Percentiles rank a stretch among this genome's conserved stretches.
These are phyloP conservation scores for Parotocinclus haroldoi DNA, from an alignment of 2,797 vertebrate genomes.

Conservation along the genomic window DNA sequence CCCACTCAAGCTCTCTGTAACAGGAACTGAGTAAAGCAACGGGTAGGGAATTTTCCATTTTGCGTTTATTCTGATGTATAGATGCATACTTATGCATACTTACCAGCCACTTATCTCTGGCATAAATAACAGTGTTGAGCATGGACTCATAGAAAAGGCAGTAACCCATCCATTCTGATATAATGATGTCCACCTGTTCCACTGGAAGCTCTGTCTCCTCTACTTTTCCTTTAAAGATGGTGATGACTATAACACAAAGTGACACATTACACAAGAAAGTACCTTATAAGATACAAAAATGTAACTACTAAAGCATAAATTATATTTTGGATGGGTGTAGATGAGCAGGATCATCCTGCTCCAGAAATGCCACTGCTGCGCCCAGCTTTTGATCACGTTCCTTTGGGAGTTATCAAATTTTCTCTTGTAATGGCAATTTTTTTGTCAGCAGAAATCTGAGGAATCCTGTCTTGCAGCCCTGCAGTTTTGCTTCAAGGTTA, in stretches of 20 bases:
- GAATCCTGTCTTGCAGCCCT: slow-evolving; percentile 7
- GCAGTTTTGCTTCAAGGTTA: slow-evolving; percentile 11
- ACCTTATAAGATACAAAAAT: neutral
- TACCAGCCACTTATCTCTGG: slow-evolving; percentile 98
- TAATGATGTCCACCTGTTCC: slow-evolving; percentile 95
- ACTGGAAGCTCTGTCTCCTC: slow-evolving; percentile 95
- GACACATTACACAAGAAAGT: no score
- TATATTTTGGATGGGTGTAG: no score
- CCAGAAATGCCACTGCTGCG: no score
- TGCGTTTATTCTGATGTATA: no score
- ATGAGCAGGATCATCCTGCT: no score
- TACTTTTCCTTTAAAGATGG: slow-evolving; percentile 96
- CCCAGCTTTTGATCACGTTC: slow-evolving; percentile 13
- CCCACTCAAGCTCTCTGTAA: no score
- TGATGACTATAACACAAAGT: slow-evolving; percentile 92
- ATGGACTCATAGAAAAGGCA: slow-evolving; percentile 97
- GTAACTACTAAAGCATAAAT: slow-evolving; percentile 12
- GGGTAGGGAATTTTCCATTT: no score
- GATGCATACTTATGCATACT: no score
- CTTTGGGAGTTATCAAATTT: slow-evolving; percentile 24
- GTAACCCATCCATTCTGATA: slow-evolving; percentile 99
- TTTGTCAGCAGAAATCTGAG: slow-evolving; percentile 44
- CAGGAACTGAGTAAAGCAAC: no score
- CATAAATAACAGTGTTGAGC: slow-evolving; percentile 97
- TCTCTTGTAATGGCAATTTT: slow-evolving; percentile 26